phyloP scores from a whole-genome alignment of 2,113 vertebrate genomes.

The Hyperoodon ampullatus region DNA sequence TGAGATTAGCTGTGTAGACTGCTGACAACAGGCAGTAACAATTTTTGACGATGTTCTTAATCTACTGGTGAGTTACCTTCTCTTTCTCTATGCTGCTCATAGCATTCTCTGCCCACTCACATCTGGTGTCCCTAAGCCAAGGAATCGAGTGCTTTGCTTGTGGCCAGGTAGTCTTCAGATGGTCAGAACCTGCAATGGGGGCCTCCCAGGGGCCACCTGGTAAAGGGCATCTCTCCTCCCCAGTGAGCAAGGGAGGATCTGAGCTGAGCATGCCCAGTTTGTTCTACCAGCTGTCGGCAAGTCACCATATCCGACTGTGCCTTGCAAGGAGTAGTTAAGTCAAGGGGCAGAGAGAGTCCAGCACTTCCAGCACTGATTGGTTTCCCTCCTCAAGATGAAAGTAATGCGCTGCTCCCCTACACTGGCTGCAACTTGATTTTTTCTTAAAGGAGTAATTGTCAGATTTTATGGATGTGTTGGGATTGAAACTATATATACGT shows the following conservation, averaged over 20 bases:
- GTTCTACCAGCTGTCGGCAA: background rate
- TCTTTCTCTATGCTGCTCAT: background rate
- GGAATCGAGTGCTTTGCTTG: background rate
- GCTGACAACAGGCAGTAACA: background rate
- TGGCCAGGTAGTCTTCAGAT: background rate
- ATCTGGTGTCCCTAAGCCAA: background rate
- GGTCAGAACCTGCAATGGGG: background rate
- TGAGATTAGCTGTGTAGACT: background rate
- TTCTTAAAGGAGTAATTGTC: background rate
- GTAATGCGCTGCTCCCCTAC: background rate
- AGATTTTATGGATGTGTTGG: background rate
- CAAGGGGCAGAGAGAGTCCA: background rate
- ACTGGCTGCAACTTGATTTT: background rate
- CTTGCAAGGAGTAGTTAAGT: background rate
- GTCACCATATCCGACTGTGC: background rate
- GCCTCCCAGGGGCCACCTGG: background rate
- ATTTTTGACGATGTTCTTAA: background rate
- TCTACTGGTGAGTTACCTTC: background rate
- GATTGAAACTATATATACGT: background rate
- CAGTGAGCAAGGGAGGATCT: background rate
- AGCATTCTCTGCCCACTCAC: background rate
- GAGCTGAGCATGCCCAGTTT: background rate
- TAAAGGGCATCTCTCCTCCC: background rate
- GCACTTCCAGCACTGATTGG: background rate
- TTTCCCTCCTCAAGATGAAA: background rate